Evolutionary conservation across 2,888 invertebrate genomes (phyloP).

Genomic region (Erebia epiphron): DNA sequence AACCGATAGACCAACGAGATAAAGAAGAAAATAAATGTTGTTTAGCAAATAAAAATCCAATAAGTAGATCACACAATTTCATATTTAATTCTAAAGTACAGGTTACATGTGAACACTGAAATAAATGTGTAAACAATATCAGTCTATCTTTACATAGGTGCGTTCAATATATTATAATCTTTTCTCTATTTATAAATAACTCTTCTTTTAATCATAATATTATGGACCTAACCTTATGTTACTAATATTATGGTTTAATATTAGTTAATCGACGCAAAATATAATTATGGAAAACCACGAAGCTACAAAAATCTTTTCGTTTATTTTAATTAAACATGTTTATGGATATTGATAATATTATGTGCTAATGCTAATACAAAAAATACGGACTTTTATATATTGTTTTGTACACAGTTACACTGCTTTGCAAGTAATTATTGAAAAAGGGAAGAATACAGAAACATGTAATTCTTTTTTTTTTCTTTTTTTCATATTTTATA

Average conservation of each 20-base stretch:
- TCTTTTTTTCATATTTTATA: background rate
- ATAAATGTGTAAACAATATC: conserved; percentile 50
- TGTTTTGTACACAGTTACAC: too few relatives aligned
- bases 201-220: conserved; percentile 44
- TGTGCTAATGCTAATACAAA: too few relatives aligned
- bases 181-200: conserved; percentile 56
- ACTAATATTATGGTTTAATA: conserved; percentile 25
- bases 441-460: too few relatives aligned
- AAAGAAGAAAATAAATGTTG: background rate
- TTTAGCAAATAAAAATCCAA: conserved; percentile 38
- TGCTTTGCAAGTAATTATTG: too few relatives aligned
- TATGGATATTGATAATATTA: background rate
- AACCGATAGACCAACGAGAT: too few relatives aligned
- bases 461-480: too few relatives aligned
- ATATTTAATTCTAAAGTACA: conserved; percentile 50
- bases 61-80: conserved; percentile 49
- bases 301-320: background rate
- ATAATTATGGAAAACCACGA: conserved; percentile 1
- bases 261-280: conserved; percentile 21
- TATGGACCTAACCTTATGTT: conserved; percentile 38
- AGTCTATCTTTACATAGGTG: conserved; percentile 61
- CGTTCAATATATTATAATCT: conserved; percentile 62
- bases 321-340: background rate
- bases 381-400: too few relatives aligned
- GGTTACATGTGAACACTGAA: conserved; percentile 48